These are phyloP conservation scores for Drosophila fuyamai DNA, from an alignment of 1,140 invertebrate species.

Conservation along the genomic window DNA sequence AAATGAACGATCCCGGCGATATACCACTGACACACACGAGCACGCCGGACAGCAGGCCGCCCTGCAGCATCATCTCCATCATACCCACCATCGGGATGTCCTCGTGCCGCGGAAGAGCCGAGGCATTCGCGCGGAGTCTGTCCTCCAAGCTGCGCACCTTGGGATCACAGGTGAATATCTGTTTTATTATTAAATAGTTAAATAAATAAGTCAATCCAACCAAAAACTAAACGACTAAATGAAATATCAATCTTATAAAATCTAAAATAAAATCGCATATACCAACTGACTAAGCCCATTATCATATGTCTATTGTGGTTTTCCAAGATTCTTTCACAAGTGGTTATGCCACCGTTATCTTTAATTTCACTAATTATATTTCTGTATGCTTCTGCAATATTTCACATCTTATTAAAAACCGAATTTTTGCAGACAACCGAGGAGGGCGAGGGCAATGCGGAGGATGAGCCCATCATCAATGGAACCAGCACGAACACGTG, in stretches of 20 bases:
- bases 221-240: too few relatives aligned
- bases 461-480: conserved; percentile 82
- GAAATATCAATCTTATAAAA: too few relatives aligned
- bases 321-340: too few relatives aligned
- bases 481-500: conserved; percentile 74
- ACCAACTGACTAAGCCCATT: too few relatives aligned
- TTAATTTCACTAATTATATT: neutral
- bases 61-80: conserved; percentile 81
- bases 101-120: conserved; percentile 91
- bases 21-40: conserved; percentile 73
- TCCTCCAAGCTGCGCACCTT: conserved; percentile 90
- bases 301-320: too few relatives aligned
- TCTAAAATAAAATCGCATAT: too few relatives aligned
- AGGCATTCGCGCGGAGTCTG: conserved; percentile 91
- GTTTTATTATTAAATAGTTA: neutral
- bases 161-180: conserved; percentile 85
- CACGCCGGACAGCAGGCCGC: conserved; percentile 75
- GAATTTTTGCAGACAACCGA: conserved; percentile 61
- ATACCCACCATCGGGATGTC: conserved; percentile 86
- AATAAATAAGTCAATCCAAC: neutral
- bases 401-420: neutral
- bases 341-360: too few relatives aligned
- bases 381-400: neutral
- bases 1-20: conserved; percentile 84
- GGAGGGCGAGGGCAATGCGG: conserved; percentile 57